phyloP scores from a whole-genome alignment of 64 coral and sea anemone genomes.

The Catalaphyllia jardinei region DNA sequence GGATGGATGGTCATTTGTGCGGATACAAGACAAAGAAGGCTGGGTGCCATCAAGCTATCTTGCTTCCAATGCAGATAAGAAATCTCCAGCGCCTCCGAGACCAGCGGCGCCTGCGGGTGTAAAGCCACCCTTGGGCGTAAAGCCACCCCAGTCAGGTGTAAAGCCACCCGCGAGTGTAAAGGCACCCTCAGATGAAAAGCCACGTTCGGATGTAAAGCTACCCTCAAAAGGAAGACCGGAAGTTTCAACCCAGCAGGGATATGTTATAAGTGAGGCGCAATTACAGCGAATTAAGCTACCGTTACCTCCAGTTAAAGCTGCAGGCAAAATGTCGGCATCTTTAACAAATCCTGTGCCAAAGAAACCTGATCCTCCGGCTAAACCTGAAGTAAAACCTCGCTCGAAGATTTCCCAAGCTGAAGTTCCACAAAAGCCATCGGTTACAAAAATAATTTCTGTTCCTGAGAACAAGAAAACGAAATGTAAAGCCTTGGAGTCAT shows the following conservation, averaged over 20 bases:
- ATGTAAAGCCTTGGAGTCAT: slow-evolving; percentile 4
- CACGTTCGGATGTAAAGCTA: neutral
- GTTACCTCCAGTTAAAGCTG: neutral
- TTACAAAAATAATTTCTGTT: neutral
- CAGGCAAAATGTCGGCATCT: neutral
- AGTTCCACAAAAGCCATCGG: neutral
- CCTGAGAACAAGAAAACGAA: neutral
- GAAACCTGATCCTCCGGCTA: slow-evolving; percentile 22
- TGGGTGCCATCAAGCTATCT: slow-evolving; percentile 82
- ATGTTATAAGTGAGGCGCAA: neutral
- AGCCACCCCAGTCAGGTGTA: too few relatives aligned
- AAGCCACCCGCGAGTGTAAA: neutral
- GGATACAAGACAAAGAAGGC: slow-evolving; percentile 68
- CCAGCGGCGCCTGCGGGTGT: neutral
- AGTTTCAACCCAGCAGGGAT: neutral
- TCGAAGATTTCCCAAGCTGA: neutral
- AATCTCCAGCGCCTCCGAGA: slow-evolving; percentile 27
- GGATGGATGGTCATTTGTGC: slow-evolving; percentile 80
- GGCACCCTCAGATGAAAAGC: neutral
- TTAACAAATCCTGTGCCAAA: neutral
- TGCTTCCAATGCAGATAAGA: slow-evolving; percentile 14
- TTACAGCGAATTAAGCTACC: neutral
- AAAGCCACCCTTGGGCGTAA: neutral
- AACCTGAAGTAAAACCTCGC: neutral
- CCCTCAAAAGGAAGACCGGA: neutral